Evolutionary conservation across 2,113 vertebrate genomes (phyloP).

Genomic region (Aspidoscelis tigris): DNA sequence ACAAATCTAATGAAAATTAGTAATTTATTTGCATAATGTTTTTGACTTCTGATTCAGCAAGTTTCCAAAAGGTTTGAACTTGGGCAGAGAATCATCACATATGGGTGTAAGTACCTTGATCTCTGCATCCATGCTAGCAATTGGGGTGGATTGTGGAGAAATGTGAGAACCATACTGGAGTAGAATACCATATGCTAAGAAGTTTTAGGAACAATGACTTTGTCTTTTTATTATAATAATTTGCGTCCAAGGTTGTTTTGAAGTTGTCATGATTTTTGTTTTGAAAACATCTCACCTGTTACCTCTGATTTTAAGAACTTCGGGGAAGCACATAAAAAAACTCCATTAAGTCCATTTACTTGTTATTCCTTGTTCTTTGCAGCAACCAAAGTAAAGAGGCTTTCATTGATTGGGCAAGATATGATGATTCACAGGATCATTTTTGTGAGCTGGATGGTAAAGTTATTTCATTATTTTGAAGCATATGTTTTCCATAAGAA

Average conservation of each 20-base stretch:
- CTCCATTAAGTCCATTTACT: conserved; percentile 1
- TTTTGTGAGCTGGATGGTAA: conserved; percentile 98
- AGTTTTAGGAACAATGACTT: neutral
- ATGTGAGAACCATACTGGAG: too few relatives aligned
- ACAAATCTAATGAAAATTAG: too few relatives aligned
- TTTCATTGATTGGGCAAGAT: conserved; percentile 96
- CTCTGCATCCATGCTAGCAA: too few relatives aligned
- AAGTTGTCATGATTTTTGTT: conserved; percentile 8
- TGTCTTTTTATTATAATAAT: neutral
- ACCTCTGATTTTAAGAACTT: conserved; percentile 32
- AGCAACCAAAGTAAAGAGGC: conserved; percentile 96
- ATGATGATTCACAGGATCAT: conserved; percentile 96
- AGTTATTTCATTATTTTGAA: conserved; percentile 35
- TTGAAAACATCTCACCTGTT: conserved; percentile 16
- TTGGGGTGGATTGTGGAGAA: too few relatives aligned
- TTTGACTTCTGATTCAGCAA: too few relatives aligned
- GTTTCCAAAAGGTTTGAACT: too few relatives aligned
- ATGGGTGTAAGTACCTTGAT: too few relatives aligned
- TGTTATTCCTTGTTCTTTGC: conserved; percentile 47
- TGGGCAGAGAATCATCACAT: too few relatives aligned
- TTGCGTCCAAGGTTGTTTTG: neutral
- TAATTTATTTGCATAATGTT: too few relatives aligned
- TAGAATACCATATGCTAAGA: too few relatives aligned
- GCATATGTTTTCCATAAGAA: neutral
- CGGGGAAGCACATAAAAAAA: neutral